Evolutionary conservation across 2,888 invertebrate genomes (phyloP), one percentile per base, ranked within the genome.

Genomic region (Halocaridina rubra): DNA sequence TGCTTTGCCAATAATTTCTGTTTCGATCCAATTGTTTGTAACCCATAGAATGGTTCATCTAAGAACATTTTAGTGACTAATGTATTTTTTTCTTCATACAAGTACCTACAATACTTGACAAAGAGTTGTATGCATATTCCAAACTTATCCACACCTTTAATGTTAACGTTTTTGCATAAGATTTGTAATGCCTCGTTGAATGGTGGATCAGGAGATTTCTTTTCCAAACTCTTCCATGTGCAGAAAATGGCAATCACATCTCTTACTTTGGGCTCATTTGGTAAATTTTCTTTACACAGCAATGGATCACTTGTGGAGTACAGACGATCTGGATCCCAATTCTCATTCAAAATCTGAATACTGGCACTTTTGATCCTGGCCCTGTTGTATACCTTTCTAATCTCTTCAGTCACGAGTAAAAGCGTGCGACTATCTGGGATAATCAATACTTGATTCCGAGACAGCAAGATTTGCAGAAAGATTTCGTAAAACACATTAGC

Each of bases 231-330:
- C 53, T 81, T 86, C 86, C 86, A 86, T 29, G 69, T 57, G 32
- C 86, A 86, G 46, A 86, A 86, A 16, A 86, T 57, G 4, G 81
- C 78, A 24, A 86, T 39, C 2, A 86, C 67, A 57, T 78, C 72
- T 7, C 81, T 59, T 16, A 85, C 30, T 19, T 29, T 86, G n/a
- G 79, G 72, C 22, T 29, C 33, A 5, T 74, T 67, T 24, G 69
- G 57, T 16, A 19, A 53, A 16, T 57, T 53, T 64, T 74, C 72
- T 0, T 57, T 39, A 8, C 29, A 27, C n/a, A 53, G 39, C 72
- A 27, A 76, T 16, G 69, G 72, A 59, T 74, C 72, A 19, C 72
- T 67, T 19, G 81, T 64, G 24, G 81, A 72, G 71, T 78, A 86
- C 24, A 86, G 2, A 33, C 53, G 78, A 64, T 59, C 29, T 19